Conservation (phyloP, 2,797 vertebrate species). For the Sciaenops ocellatus region DNA sequence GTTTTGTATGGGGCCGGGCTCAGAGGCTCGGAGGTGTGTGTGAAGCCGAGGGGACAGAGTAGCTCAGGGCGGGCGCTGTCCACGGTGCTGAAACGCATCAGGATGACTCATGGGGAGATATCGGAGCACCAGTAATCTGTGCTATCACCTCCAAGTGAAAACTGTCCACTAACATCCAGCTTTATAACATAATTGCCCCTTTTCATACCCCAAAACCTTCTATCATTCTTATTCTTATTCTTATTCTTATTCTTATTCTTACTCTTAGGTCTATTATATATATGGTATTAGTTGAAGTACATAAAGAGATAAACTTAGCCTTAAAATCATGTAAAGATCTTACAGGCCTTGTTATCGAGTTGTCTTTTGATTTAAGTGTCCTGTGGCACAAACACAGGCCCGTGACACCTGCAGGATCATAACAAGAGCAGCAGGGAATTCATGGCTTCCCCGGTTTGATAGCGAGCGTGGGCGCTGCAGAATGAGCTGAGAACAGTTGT, state of each 20-base stretch:
- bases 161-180: neutral
- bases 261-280: neutral
- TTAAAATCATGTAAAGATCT: neutral
- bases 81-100: slow-evolving; percentile 83
- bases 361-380: neutral
- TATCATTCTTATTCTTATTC: neutral
- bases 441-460: slow-evolving; percentile 74
- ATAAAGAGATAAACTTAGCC: too few species aligned
- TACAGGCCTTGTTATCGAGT: neutral
- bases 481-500: slow-evolving; percentile 46
- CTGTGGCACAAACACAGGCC: neutral
- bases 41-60: neutral
- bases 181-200: neutral
- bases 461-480: slow-evolving; percentile 71
- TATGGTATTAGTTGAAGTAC: neutral
- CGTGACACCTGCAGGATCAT: slow-evolving; percentile 20
- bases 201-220: neutral
- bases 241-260: neutral
- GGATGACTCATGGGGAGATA: slow-evolving; percentile 64
- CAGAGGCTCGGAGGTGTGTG: neutral
- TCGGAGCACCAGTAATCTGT: slow-evolving; percentile 5
- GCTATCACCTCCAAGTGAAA: neutral
- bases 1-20: slow-evolving; percentile 2
- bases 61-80: slow-evolving; percentile 70
- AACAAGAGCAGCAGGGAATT: slow-evolving; percentile 57